Base-by-base conservation (phyloP, 1,140 invertebrate genomes). In the Aphelinus atriplicis region DNA sequence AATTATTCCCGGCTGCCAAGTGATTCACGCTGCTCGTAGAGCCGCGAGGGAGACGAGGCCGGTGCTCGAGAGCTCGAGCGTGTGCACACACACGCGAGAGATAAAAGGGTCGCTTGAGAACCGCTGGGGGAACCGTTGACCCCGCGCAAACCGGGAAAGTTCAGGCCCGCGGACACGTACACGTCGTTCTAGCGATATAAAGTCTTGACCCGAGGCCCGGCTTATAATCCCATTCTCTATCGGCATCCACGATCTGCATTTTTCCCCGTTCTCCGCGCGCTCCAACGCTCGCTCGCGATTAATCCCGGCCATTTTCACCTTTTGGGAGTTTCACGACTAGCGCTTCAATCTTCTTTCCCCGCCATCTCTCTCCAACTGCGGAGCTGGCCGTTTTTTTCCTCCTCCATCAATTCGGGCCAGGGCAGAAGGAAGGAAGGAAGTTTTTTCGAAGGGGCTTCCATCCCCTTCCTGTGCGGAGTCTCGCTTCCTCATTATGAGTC, bases 61-160 rank as follows among this genome's bases (percentile, higher is more conserved):
- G 26, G 26, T 26, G 26, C 26, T 26, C 26, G 26, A 26, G 26
- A 26, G 26, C 26, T 26, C 26, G 26, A 26, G 26, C 26, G 26
- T 26, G 26, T 26, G 26, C 26, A 26, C 26, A 26, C 26, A 26
- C 26, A 26, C 26, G 0, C 26, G 26, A 26, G 26, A 26, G 26
- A 26, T 26, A 26, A 26, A 26, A 26, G 26, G 26, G 26, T 26
- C 26, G 26, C 26, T 63, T 80, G 82, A 81, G 80, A 80, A 78
- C 77, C 82, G 78, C 81, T 80, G 70, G 1, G 55, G 69, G 79
- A 79, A 81, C 76, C 78, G 70, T 81, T 81, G 82, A 82, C 80
- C 82, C 73, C 75, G 77, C 61, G 78, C 79, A 80, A 81, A 80
- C 80, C 70, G 79, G 78, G 79, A 81, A 82, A 83, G 80, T 80